Conservation (phyloP, 2,797 vertebrate genomes). For the Epinephelus malabaricus region DNA sequence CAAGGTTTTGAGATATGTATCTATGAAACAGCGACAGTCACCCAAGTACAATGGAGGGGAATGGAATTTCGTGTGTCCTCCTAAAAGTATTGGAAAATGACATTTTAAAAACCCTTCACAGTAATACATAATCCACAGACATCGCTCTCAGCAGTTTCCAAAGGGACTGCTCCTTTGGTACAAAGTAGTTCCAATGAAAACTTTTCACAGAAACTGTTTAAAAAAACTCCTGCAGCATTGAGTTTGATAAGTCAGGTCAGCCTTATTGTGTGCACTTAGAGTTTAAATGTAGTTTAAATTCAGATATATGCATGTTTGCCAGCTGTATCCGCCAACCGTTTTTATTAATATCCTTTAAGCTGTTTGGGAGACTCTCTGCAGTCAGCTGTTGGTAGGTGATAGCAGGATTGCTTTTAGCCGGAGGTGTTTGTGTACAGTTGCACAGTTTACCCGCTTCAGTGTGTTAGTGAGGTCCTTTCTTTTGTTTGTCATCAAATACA, state of each 20-base stretch:
- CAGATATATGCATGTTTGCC: slow-evolving; percentile 22
- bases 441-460: neutral
- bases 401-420: slow-evolving; percentile 33
- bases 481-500: slow-evolving; percentile 12
- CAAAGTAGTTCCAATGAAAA: neutral
- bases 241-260: slow-evolving; percentile 8
- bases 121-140: neutral
- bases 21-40: neutral
- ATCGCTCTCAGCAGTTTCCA: neutral
- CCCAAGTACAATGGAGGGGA: neutral
- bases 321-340: neutral
- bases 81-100: neutral
- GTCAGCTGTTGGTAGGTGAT: slow-evolving; percentile 38
- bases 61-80: neutral
- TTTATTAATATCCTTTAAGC: slow-evolving; percentile 30
- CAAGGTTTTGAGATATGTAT: neutral
- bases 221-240: neutral
- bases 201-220: neutral
- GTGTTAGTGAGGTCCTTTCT: neutral
- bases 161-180: no score
- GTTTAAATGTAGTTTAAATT: neutral
- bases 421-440: slow-evolving; percentile 29
- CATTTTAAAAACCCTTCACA: neutral
- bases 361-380: slow-evolving; percentile 19
- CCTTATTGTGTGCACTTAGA: neutral